These are phyloP conservation scores for Gymnoscopelus braueri DNA, from an alignment of 2,797 vertebrate genomes.

Conservation along the genomic window DNA sequence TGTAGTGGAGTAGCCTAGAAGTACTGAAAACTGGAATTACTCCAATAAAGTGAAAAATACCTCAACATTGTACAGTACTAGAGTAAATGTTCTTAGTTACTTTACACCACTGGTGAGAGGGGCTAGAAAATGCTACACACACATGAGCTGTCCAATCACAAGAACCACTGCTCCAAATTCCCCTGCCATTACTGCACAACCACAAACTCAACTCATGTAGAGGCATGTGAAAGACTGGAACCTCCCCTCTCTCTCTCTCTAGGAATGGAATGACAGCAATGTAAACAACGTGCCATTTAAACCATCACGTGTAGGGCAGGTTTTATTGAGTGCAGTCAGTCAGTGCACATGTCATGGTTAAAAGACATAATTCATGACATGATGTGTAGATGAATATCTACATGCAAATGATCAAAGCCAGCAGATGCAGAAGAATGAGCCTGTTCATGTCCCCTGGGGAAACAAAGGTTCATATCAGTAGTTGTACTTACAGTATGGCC, in stretches of 20 bases:
- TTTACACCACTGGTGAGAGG: no score
- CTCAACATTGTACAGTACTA: no score
- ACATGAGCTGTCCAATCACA: conserved; percentile 1
- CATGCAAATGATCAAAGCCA: conserved; percentile 21
- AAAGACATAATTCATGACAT: no score
- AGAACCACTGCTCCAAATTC: background rate
- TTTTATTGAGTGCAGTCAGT: conserved; percentile 32
- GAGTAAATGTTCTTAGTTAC: no score
- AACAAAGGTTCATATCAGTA: background rate
- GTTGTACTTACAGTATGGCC: background rate
- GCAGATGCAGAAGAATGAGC: conserved; percentile 16
- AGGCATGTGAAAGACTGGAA: conserved; percentile 25
- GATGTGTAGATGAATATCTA: conserved; percentile 3
- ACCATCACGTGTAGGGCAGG: background rate
- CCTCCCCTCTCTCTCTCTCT: no score
- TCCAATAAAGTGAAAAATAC: no score
- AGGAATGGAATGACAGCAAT: conserved; percentile 4
- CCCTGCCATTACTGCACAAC: conserved; percentile 4
- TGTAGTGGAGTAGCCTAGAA: no score
- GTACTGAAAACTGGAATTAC: no score
- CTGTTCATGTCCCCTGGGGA: conserved; percentile 40
- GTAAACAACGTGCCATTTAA: background rate
- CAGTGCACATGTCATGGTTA: no score
- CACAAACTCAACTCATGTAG: conserved; percentile 2
- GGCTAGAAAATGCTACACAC: background rate